A percentile compares a stretch with the other conserved stretches of the same genome.
These are phyloP conservation scores for Dicyrtomina minuta DNA, from an alignment of 2,888 invertebrate species.

Conservation along the genomic window DNA sequence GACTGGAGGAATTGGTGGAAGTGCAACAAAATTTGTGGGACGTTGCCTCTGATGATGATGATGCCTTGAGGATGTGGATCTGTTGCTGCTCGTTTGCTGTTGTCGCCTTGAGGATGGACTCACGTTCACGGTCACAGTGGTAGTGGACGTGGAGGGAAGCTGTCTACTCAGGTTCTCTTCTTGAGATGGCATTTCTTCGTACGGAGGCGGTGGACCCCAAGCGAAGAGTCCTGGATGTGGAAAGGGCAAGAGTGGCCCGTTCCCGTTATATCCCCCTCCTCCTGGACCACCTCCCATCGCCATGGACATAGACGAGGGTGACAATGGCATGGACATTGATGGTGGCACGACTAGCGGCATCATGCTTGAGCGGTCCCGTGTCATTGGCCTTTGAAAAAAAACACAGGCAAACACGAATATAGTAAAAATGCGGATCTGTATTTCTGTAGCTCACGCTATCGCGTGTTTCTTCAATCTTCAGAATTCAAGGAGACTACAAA, in stretches of 20 bases:
- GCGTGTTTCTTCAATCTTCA: too few species aligned
- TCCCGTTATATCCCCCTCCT: too few species aligned
- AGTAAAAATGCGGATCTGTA: too few species aligned
- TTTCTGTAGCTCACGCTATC: too few species aligned
- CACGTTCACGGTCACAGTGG: not conserved
- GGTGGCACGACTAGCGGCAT: constrained; percentile 46
- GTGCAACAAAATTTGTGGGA: constrained; percentile 12
- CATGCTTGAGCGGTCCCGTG: constrained; percentile 48
- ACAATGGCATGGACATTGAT: constrained; percentile 26
- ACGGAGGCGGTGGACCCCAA: constrained; percentile 53
- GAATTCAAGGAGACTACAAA: constrained; percentile 18
- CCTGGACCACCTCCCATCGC: constrained; percentile 12
- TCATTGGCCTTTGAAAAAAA: constrained; percentile 42
- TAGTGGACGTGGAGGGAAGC: not conserved
- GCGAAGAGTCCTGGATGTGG: constrained; percentile 33
- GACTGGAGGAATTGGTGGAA: constrained; percentile 18
- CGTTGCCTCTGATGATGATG: too few species aligned
- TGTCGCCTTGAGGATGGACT: not conserved
- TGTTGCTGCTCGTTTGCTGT: not conserved
- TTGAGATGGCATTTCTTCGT: constrained; percentile 29
- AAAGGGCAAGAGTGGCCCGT: constrained; percentile 32
- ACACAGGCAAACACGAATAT: not conserved
- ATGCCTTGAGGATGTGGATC: too few species aligned
- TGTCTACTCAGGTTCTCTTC: not conserved
- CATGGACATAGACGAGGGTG: too few species aligned